Base-by-base conservation (phyloP, 2,797 vertebrate species). In the Chromis chromis region DNA sequence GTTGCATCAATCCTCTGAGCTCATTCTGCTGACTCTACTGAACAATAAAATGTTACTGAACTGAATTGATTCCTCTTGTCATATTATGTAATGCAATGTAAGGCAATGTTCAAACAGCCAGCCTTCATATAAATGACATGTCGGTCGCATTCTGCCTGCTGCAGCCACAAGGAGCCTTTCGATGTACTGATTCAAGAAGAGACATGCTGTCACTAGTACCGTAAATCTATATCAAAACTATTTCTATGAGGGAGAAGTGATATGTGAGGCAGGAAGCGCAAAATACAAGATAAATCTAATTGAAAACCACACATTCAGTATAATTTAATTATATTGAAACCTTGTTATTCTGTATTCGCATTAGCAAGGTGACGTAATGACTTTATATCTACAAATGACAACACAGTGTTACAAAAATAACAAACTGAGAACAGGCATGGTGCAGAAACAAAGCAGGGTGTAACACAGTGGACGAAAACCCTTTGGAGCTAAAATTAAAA, bases 11-110 rank as follows among this genome's bases (percentile, higher is more conserved):
- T 36, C 12, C 48, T 19, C 72, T 31, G 53, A 62, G 19, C 28
- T 67, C 31, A n/a, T 27, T 57, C 25, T 70, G 50, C 68, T 13
- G 56, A 71, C 64, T 71, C 55, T 6, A 44, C 13, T 3, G 17
- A 60, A 70, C 40, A 70, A 65, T 52, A 24, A 70, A 70, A 81
- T 55, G 31, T 65, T 36, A 42, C 56, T 16, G 39, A 74, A 65
- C 19, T 72, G 44, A 70, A 82, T 21, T 44, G 66, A 82, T 78
- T 77, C 57, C 21, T 10, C 19, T 50, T 65, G 73, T 83, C 68
- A 68, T 31, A 60, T 89, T 64, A 80, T 68, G 54, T 74, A 71
- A 84, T 63, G 9, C 4, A 67, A 57, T 52, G 46, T 42, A 63
- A 81, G 40, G 53, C 76, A 24, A 12, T 21, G 54, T 68, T 74